These are phyloP conservation scores for Linhomoeus sp. DNA, from an alignment of 2,888 invertebrate species.

Conservation along the genomic window DNA sequence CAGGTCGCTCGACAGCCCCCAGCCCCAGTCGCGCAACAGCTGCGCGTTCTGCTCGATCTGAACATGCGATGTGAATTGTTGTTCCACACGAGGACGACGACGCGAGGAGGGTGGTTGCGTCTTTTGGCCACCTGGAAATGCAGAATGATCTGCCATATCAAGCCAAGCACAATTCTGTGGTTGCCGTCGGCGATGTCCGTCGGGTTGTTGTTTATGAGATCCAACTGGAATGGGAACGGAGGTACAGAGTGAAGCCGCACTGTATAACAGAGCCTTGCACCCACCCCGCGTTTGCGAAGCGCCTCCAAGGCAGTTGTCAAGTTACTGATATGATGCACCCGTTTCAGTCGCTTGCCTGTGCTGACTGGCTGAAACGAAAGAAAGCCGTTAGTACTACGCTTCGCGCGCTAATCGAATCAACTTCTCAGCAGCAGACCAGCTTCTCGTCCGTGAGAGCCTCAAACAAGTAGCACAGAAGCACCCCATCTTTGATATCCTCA, in stretches of 20 bases:
- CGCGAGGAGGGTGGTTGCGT: too few species aligned
- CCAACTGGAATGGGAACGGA: constrained; percentile 17
- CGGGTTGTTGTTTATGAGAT: constrained; percentile 26
- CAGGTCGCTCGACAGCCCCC: constrained; percentile 9
- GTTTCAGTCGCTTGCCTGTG: constrained; percentile 2
- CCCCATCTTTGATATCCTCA: constrained; percentile 24
- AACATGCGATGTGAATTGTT: too few species aligned
- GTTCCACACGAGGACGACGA: too few species aligned
- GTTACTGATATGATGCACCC: constrained; percentile 6
- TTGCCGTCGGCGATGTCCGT: constrained; percentile 27
- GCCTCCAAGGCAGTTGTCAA: constrained; percentile 3
- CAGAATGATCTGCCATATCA: constrained; percentile 27
- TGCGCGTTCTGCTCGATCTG: constrained; percentile 22
- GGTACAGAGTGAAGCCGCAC: too few species aligned
- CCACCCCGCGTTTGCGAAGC: constrained; percentile 5
- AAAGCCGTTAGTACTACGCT: not conserved
- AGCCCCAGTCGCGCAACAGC: constrained; percentile 21
- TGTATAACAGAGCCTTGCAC: not conserved
- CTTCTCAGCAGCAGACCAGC: constrained; percentile 13
- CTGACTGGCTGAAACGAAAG: constrained; percentile 1
- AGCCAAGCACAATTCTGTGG: constrained; percentile 24
- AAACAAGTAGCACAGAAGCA: constrained; percentile 22
- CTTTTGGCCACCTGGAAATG: constrained; percentile 29
- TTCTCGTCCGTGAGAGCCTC: constrained; percentile 27
- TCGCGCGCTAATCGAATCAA: not conserved